These are phyloP conservation scores for Didymodactylos carnosus DNA, from an alignment of 2,888 invertebrate genomes.

Conservation along the genomic window DNA sequence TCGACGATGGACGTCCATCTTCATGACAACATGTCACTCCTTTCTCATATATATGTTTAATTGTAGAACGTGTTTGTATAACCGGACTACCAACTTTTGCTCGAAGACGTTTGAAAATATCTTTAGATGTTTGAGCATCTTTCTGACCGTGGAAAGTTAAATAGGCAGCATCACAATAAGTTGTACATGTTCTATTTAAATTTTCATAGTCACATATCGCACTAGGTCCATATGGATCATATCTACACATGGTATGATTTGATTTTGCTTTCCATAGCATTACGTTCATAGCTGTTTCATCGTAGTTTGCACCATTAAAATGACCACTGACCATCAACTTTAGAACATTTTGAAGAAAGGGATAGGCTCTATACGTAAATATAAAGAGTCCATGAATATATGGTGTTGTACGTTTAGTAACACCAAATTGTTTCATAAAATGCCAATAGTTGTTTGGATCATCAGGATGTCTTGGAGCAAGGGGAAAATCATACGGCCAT, in stretches of 20 bases:
- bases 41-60: background rate
- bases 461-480: background rate
- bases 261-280: background rate
- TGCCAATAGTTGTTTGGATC: background rate
- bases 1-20: background rate
- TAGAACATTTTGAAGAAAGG: background rate
- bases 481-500: background rate
- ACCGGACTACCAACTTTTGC: background rate
- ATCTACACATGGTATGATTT: background rate
- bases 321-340: background rate
- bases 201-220: background rate
- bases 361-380: background rate
- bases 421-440: background rate
- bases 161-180: background rate
- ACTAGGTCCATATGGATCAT: background rate
- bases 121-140: background rate
- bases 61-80: background rate
- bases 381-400: background rate
- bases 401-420: background rate
- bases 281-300: background rate
- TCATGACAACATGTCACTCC: background rate
- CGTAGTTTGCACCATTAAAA: background rate
- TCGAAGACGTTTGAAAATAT: background rate
- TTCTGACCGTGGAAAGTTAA: background rate
- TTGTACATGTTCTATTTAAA: background rate